Evolutionary conservation across 2,888 invertebrate species (phyloP).

Genomic region (Scaptomyza reducta): DNA sequence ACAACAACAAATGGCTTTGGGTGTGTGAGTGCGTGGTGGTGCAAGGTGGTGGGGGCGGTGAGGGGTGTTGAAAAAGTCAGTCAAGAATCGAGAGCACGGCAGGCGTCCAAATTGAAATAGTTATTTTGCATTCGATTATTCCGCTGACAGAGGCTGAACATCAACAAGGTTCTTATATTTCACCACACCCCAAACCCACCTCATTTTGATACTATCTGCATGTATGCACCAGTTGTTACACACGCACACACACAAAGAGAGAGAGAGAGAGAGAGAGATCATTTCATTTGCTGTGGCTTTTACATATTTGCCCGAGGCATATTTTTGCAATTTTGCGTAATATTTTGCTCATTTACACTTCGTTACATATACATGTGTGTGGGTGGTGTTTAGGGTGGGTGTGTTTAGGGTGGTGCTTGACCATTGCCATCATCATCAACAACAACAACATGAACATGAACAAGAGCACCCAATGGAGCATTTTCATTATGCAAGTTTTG

Average conservation of each 20-base stretch:
- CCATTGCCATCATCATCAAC: conserved; percentile 30
- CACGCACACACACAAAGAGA: too few species aligned
- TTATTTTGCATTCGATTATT: conserved; percentile 77
- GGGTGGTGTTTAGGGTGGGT: background rate
- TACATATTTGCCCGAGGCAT: conserved; percentile 48
- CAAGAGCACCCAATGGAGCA: conserved; percentile 61
- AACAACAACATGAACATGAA: conserved; percentile 14
- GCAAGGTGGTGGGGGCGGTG: too few species aligned
- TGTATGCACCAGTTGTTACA: too few species aligned
- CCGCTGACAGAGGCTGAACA: conserved; percentile 35
- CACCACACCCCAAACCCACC: conserved; percentile 4
- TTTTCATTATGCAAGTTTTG: conserved; percentile 69
- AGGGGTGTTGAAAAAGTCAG: conserved; percentile 2
- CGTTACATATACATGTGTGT: conserved; percentile 56
- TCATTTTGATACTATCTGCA: background rate
- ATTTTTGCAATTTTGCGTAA: conserved; percentile 72
- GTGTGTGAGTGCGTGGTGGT: too few species aligned
- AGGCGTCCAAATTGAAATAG: conserved; percentile 71
- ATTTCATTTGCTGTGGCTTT: conserved; percentile 57
- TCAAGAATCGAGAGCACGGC: conserved; percentile 39
- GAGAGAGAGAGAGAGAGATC: conserved; percentile 25
- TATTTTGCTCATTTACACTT: conserved; percentile 78
- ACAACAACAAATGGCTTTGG: conserved; percentile 35
- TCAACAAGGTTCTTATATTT: conserved; percentile 43
- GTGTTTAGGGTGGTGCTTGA: conserved; percentile 32